These are phyloP conservation scores for Campoletis raptor DNA, from an alignment of 2,888 invertebrate genomes.

Conservation along the genomic window DNA sequence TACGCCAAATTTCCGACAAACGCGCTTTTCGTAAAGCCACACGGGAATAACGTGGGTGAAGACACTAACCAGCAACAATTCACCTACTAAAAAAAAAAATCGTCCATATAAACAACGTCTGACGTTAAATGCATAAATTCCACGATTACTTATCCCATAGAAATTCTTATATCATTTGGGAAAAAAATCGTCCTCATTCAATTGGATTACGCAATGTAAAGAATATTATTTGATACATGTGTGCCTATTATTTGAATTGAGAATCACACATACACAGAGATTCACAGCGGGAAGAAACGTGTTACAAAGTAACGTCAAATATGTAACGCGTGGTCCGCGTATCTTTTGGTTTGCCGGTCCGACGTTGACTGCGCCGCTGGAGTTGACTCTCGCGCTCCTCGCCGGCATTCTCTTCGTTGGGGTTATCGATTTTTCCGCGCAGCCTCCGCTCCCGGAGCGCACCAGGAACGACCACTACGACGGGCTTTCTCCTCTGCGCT, in stretches of 20 bases:
- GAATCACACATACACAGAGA: constrained; percentile 26
- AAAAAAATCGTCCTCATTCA: not conserved
- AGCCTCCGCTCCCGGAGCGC: constrained; percentile 82
- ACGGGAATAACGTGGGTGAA: constrained; percentile 7
- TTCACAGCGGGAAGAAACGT: constrained; percentile 53
- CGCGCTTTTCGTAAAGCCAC: constrained; percentile 43
- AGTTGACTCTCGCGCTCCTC: constrained; percentile 79
- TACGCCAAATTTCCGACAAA: constrained; percentile 20
- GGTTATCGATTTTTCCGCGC: constrained; percentile 84
- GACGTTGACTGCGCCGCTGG: constrained; percentile 82
- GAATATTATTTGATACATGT: not conserved
- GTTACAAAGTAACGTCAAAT: constrained; percentile 68
- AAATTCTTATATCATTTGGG: not conserved
- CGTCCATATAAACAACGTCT: not conserved
- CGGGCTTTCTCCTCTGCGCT: constrained; percentile 45
- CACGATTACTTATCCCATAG: not conserved
- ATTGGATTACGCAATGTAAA: not conserved
- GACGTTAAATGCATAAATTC: not conserved
- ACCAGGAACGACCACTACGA: constrained; percentile 70
- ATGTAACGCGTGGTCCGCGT: constrained; percentile 73
- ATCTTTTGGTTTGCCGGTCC: constrained; percentile 81
- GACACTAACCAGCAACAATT: not conserved
- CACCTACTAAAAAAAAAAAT: not conserved
- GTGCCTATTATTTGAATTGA: not conserved
- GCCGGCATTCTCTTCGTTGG: constrained; percentile 72